These are phyloP conservation scores for Coptotermes formosanus DNA, from an alignment of 1,140 invertebrate species.

Conservation along the genomic window DNA sequence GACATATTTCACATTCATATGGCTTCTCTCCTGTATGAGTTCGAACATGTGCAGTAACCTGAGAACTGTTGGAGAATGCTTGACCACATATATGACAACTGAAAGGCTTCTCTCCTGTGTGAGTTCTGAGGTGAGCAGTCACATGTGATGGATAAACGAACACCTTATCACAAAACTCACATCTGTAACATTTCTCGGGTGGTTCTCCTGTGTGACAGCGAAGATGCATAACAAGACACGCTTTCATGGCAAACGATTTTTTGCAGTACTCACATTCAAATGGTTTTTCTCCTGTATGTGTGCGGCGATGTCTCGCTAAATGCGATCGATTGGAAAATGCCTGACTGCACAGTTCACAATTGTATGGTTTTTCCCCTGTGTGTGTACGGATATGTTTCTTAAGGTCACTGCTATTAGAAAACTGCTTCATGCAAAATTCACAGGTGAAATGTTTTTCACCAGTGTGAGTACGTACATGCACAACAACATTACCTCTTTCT, in stretches of 20 bases:
- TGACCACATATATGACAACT: conserved; percentile 13
- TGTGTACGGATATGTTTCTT: conserved; percentile 47
- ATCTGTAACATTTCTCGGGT: conserved; percentile 47
- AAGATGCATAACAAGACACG: conserved; percentile 49
- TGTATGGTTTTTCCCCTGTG: conserved; percentile 51
- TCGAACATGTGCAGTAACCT: neutral
- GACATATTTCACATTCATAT: neutral
- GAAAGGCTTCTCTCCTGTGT: conserved; percentile 22
- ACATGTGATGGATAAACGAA: conserved; percentile 32
- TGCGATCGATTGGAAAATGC: conserved; percentile 37
- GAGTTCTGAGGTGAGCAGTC: conserved; percentile 5
- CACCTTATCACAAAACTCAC: conserved; percentile 42
- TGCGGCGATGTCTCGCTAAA: conserved; percentile 48
- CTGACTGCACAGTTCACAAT: conserved; percentile 49
- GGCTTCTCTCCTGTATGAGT: conserved; percentile 23
- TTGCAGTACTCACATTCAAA: conserved; percentile 48
- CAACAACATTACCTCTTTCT: conserved; percentile 33
- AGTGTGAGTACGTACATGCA: conserved; percentile 56
- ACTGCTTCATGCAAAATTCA: conserved; percentile 43
- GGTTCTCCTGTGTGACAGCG: conserved; percentile 49
- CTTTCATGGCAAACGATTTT: conserved; percentile 46
- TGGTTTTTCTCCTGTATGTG: conserved; percentile 53
- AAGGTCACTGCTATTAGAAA: conserved; percentile 40
- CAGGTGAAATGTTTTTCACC: conserved; percentile 47
- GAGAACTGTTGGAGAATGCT: neutral